phyloP scores from a whole-genome alignment of 2,888 invertebrate species.

The Drosophila borealis region DNA sequence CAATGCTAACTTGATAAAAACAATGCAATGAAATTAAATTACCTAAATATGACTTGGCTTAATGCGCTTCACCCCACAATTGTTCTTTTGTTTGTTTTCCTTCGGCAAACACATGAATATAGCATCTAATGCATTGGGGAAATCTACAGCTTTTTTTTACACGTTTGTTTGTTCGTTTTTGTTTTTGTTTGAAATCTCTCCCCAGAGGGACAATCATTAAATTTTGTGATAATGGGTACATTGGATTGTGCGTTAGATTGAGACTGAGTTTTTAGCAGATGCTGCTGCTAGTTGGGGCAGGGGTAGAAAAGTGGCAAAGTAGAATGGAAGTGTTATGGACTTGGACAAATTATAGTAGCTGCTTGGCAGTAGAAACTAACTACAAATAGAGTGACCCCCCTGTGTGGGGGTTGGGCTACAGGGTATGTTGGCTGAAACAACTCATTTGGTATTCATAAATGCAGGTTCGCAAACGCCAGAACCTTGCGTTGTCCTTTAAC shows the following conservation, averaged over 20 bases:
- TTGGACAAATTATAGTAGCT: constrained; percentile 8
- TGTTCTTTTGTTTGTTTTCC: neutral
- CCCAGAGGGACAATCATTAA: constrained; percentile 36
- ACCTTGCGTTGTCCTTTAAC: constrained; percentile 54
- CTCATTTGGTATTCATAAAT: constrained; percentile 80
- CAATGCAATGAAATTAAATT: constrained; percentile 4
- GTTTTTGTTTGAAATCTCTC: constrained; percentile 23
- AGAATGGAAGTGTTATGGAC: neutral
- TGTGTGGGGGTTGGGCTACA: neutral
- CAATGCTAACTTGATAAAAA: neutral
- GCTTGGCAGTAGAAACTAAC: neutral
- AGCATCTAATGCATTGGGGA: constrained; percentile 10
- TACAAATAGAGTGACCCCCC: neutral
- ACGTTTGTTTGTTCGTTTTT: constrained; percentile 1
- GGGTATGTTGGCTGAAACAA: constrained; percentile 41
- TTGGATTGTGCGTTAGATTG: constrained; percentile 17
- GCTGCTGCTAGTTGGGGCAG: neutral
- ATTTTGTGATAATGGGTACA: constrained; percentile 32
- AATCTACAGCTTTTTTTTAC: constrained; percentile 15
- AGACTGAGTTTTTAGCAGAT: neutral
- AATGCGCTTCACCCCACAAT: neutral
- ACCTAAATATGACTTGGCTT: neutral
- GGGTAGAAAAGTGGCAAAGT: neutral
- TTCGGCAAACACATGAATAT: neutral
- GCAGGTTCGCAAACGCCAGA: constrained; percentile 54